Conservation (phyloP, 1,140 invertebrate species). For the Parapsyche elsis region DNA sequence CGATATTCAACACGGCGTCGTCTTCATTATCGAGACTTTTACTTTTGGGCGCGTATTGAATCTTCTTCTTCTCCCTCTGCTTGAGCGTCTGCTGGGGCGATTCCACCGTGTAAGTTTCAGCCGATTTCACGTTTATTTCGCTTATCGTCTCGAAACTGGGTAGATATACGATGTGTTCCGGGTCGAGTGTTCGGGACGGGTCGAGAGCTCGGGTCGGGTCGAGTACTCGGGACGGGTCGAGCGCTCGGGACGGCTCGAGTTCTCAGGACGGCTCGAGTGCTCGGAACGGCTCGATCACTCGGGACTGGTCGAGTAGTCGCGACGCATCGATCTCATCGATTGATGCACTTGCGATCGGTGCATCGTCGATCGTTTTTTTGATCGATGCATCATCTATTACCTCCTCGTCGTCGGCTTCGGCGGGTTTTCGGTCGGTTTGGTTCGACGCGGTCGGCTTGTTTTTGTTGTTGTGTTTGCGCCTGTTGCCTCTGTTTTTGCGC, state of each 20-base stretch:
- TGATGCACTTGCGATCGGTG: no score
- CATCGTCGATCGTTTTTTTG: neutral
- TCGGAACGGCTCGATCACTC: no score
- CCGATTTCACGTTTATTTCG: conserved; percentile 29
- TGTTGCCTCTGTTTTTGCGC: conserved; percentile 44
- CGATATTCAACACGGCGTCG: conserved; percentile 64
- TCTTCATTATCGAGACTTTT: conserved; percentile 70
- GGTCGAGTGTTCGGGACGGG: neutral
- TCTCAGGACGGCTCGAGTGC: neutral
- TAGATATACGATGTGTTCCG: neutral
- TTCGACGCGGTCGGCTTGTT: neutral
- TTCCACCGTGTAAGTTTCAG: conserved; percentile 64
- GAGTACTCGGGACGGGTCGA: neutral
- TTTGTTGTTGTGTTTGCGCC: conserved; percentile 48
- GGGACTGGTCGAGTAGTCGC: neutral
- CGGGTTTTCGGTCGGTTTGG: neutral
- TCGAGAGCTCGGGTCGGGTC: neutral
- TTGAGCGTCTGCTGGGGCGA: conserved; percentile 63
- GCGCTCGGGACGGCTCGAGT: no score
- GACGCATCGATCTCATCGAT: neutral
- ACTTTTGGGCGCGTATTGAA: conserved; percentile 64
- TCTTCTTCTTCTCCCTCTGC: conserved; percentile 59
- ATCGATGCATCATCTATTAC: neutral
- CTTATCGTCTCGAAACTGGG: conserved; percentile 45
- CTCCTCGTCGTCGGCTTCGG: neutral